These are phyloP conservation scores for Coilia nasus DNA, from an alignment of 2,797 vertebrate genomes.

Conservation along the genomic window DNA sequence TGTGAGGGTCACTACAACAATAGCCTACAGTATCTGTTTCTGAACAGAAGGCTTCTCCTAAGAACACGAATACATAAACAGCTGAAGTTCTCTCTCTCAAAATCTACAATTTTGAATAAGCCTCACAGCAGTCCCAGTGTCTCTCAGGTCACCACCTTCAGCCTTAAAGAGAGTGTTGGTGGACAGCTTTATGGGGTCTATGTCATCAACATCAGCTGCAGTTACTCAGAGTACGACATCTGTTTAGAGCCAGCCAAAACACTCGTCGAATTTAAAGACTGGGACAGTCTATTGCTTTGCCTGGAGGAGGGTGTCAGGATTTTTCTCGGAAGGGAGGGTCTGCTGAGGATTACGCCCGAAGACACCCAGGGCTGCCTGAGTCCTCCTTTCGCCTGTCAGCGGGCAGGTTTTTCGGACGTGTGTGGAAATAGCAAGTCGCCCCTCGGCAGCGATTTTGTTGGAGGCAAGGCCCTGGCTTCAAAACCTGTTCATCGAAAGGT, in stretches of 20 bases:
- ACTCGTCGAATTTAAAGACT: conserved; percentile 93
- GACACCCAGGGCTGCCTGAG: conserved; percentile 74
- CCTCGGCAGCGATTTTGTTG: conserved; percentile 67
- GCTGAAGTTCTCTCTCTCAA: conserved; percentile 86
- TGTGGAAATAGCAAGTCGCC: not conserved
- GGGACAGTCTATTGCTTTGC: conserved; percentile 83
- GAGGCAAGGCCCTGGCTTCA: conserved; percentile 78
- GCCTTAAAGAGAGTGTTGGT: conserved; percentile 77
- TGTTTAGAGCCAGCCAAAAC: conserved; percentile 93
- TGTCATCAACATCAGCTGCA: conserved; percentile 87
- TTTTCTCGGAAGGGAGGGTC: conserved; percentile 85
- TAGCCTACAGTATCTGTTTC: conserved; percentile 90
- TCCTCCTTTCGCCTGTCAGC: conserved; percentile 31
- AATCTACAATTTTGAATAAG: conserved; percentile 78
- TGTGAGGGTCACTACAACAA: conserved; percentile 92
- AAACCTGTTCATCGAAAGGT: conserved; percentile 77
- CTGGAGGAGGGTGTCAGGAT: conserved; percentile 85
- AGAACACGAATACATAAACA: conserved; percentile 92
- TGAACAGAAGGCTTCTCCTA: conserved; percentile 87
- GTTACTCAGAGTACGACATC: conserved; percentile 87
- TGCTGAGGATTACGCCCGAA: conserved; percentile 80
- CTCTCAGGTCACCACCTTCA: conserved; percentile 59
- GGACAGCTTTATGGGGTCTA: conserved; percentile 85
- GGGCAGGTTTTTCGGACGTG: conserved; percentile 50
- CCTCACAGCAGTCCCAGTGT: conserved; percentile 69